A percentile compares a stretch with the other conserved stretches of the same genome.
Evolutionary conservation across 2,113 vertebrate genomes (phyloP).

Genomic region (Columba janthina): DNA sequence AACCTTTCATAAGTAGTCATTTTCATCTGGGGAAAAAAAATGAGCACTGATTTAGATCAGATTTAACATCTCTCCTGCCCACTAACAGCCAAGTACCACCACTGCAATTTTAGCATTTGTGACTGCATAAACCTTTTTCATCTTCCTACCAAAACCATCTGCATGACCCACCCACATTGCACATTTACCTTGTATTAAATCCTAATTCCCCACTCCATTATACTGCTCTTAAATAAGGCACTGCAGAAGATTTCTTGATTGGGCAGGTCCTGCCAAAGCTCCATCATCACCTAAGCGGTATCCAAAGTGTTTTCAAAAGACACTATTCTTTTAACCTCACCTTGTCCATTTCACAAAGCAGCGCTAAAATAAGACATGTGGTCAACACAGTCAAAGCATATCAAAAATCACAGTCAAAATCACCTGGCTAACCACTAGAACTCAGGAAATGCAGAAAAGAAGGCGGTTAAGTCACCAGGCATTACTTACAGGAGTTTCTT

Average conservation of each 20-base stretch:
- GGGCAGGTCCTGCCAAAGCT: slow-evolving; percentile 21
- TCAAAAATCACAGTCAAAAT: neutral
- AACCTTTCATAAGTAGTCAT: slow-evolving; percentile 49
- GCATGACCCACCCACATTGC: slow-evolving; percentile 25
- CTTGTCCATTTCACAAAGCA: neutral
- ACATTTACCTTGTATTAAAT: slow-evolving; percentile 19
- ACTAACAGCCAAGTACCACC: slow-evolving; percentile 33
- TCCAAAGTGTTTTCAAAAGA: slow-evolving; percentile 28
- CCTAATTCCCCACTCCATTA: slow-evolving; percentile 11
- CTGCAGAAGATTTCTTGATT: neutral
- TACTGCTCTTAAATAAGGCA: slow-evolving; percentile 27
- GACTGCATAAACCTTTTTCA: neutral
- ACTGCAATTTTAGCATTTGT: slow-evolving; percentile 10
- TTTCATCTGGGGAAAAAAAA: slow-evolving; percentile 44
- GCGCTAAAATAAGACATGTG: neutral
- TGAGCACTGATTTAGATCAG: slow-evolving; percentile 3
- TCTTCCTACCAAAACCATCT: neutral
- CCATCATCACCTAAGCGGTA: slow-evolving; percentile 1
- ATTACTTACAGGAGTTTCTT: neutral
- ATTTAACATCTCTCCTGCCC: slow-evolving; percentile 18
- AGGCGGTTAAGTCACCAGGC: neutral
- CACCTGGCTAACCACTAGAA: neutral
- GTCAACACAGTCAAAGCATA: neutral
- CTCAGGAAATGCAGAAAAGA: neutral
- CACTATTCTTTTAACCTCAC: neutral